Percentiles rank a stretch among this genome's conserved stretches.
phyloP scores from a whole-genome alignment of 2,113 vertebrate genomes.

The Boulengerochromis microlepis region DNA sequence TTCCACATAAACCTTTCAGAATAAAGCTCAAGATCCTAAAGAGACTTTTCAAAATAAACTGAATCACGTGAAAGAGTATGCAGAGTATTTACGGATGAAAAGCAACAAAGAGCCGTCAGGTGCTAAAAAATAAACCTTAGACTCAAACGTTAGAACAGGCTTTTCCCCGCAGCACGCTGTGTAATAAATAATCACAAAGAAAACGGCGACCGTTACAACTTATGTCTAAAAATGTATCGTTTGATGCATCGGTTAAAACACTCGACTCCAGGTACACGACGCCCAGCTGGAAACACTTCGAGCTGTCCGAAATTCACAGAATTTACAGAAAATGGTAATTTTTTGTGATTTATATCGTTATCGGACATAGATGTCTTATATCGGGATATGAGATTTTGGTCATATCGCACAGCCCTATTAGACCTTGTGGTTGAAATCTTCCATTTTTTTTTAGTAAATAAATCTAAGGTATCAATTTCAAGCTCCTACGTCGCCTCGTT shows the following conservation, averaged over 20 bases:
- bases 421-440: not conserved
- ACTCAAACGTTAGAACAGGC: no score
- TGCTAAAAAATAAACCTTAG: no score
- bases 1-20: no score
- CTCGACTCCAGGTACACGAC: fast-evolving
- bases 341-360: not conserved
- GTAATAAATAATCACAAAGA: no score
- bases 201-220: fast-evolving
- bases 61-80: no score
- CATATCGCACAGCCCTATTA: not conserved
- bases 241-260: not conserved
- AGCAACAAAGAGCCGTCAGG: no score
- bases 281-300: not conserved
- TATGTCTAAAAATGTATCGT: fast-evolving
- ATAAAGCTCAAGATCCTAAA: no score
- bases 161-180: no score
- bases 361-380: not conserved
- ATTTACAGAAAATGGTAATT: not conserved
- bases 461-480: not conserved
- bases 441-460: not conserved
- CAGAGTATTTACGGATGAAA: no score
- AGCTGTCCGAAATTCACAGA: not conserved
- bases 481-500: not conserved
- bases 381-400: not conserved
- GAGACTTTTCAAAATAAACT: no score